Percentiles rank a stretch among this genome's conserved stretches.
Conservation (phyloP, 2,797 vertebrate species). For the Myotis pilosus region DNA sequence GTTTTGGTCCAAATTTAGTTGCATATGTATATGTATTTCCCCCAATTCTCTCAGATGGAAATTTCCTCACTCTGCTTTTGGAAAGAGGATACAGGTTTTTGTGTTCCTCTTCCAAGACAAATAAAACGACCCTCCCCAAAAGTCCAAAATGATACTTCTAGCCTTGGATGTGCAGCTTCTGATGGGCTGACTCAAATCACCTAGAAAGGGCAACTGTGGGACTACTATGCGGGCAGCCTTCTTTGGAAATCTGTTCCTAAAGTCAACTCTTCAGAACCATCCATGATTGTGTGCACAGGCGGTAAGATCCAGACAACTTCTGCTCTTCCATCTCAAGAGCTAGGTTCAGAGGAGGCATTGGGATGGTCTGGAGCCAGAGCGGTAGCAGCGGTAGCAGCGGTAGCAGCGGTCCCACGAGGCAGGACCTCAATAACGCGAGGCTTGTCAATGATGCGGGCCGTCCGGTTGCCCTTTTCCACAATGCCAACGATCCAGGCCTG, state of each 20-base stretch:
- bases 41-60: conserved; percentile 15
- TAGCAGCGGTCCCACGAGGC: conserved; percentile 84
- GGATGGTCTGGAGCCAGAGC: conserved; percentile 69
- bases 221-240: conserved; percentile 18
- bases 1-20: conserved; percentile 45
- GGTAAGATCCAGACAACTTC: neutral
- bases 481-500: conserved; percentile 96
- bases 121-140: neutral
- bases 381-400: no score
- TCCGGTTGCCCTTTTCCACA: conserved; percentile 93
- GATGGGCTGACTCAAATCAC: neutral
- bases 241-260: conserved; percentile 55
- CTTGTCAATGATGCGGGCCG: conserved; percentile 94
- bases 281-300: neutral
- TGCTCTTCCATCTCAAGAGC: conserved; percentile 67
- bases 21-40: neutral
- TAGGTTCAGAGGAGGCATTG: conserved; percentile 67
- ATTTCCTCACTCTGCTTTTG: conserved; percentile 44
- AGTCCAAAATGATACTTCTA: conserved; percentile 32
- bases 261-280: neutral
- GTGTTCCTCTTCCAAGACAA: neutral
- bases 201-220: neutral
- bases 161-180: conserved; percentile 48
- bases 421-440: conserved; percentile 94
- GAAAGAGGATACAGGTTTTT: conserved; percentile 35